Evolutionary conservation across 2,797 vertebrate genomes (phyloP).

Genomic region (Ptychadena robeensis): DNA sequence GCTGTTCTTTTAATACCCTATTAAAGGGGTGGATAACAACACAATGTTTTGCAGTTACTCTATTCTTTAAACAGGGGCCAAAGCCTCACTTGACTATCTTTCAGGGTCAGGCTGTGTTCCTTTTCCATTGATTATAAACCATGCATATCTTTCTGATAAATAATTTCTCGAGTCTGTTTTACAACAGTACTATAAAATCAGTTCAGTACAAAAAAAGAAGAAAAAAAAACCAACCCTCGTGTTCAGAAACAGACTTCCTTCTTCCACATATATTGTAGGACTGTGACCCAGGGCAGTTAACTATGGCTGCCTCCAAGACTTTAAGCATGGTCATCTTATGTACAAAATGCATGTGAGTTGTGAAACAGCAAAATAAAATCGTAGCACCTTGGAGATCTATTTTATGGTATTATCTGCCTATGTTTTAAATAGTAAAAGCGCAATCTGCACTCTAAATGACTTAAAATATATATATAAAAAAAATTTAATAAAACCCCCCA

Average conservation of each 20-base stretch:
- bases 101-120: slow-evolving; percentile 55
- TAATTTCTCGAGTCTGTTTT: slow-evolving; percentile 62
- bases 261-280: slow-evolving; percentile 62
- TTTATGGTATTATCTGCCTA: slow-evolving; percentile 75
- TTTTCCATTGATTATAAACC: slow-evolving; percentile 65
- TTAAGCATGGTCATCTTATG: slow-evolving; percentile 81
- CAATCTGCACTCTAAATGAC: slow-evolving; percentile 62
- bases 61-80: slow-evolving; percentile 61
- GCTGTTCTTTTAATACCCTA: neutral
- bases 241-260: slow-evolving; percentile 68
- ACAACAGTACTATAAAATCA: slow-evolving; percentile 25
- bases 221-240: too few relatives aligned
- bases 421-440: slow-evolving; percentile 77
- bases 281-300: slow-evolving; percentile 70
- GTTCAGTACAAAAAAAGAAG: slow-evolving; percentile 1
- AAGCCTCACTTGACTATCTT: slow-evolving; percentile 55
- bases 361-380: slow-evolving; percentile 68
- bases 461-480: slow-evolving; percentile 40
- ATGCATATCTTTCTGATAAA: slow-evolving; percentile 25
- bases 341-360: slow-evolving; percentile 76
- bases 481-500: slow-evolving; percentile 59
- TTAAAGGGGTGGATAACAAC: neutral
- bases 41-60: neutral
- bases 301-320: slow-evolving; percentile 70
- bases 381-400: slow-evolving; percentile 81